phyloP scores from a whole-genome alignment of 1,140 invertebrate species.

The Scaptomyza montana region DNA sequence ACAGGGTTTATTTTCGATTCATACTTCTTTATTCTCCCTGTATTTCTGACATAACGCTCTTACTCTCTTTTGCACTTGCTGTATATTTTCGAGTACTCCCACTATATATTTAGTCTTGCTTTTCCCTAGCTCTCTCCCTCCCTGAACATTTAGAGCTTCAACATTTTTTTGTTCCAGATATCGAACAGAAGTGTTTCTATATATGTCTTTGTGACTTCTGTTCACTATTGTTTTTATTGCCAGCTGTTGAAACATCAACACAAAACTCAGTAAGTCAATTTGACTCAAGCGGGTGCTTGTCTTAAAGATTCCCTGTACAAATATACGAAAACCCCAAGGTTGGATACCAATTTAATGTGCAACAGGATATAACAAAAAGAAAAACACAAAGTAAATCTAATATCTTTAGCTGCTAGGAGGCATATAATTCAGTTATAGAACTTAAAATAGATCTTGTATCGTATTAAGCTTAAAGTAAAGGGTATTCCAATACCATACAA shows the following conservation, averaged over 20 bases:
- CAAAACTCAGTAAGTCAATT: not conserved
- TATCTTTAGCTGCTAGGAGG: too few relatives aligned
- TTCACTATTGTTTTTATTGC: not conserved
- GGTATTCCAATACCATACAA: too few relatives aligned
- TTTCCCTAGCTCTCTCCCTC: not conserved
- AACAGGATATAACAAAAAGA: too few relatives aligned
- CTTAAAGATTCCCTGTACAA: not conserved
- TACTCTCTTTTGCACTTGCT: too few relatives aligned
- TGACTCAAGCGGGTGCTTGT: not conserved
- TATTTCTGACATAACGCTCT: too few relatives aligned
- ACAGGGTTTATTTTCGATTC: too few relatives aligned
- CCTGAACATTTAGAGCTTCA: not conserved
- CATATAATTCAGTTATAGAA: not conserved
- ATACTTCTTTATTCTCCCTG: too few relatives aligned
- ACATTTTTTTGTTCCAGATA: not conserved
- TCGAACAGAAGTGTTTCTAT: not conserved
- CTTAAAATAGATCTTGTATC: not conserved
- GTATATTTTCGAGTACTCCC: not conserved
- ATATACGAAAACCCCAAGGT: too few relatives aligned
- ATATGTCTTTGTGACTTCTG: not conserved
- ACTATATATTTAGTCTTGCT: not conserved
- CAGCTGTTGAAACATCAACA: constrained; percentile 28
- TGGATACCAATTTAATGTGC: too few relatives aligned
- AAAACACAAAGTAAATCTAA: not conserved
- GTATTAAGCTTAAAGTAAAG: too few relatives aligned